Conservation (phyloP, 2,113 vertebrate species). For the Numenius arquata region DNA sequence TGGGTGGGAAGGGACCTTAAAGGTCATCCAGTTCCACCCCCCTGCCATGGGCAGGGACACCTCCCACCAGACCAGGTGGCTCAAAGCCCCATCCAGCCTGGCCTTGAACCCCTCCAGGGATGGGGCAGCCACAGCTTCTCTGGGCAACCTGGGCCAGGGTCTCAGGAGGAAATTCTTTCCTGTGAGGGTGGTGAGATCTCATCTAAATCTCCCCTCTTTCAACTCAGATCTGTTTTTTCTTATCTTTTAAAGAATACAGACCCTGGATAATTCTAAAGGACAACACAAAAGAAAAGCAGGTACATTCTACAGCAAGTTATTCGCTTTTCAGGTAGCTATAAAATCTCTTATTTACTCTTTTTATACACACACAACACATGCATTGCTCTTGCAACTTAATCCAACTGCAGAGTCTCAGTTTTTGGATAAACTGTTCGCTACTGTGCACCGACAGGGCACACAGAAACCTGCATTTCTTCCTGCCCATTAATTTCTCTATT, state of each 20-base stretch:
- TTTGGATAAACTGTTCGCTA: background rate
- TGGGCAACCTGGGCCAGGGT: background rate
- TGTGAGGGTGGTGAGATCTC: no score
- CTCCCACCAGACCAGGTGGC: background rate
- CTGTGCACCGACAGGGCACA: background rate
- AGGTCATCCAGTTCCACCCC: background rate
- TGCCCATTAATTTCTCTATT: background rate
- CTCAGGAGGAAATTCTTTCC: no score
- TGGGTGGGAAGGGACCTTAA: background rate
- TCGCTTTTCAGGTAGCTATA: background rate
- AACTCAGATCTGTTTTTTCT: background rate
- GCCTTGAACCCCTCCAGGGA: background rate
- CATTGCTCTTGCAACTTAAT: background rate
- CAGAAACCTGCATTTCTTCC: background rate
- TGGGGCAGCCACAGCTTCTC: background rate
- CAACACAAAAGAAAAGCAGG: rapidly evolving
- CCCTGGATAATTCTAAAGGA: background rate
- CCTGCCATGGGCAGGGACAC: background rate
- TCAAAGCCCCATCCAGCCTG: no score
- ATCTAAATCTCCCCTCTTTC: background rate
- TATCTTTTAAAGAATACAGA: background rate
- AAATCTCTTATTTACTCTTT: background rate
- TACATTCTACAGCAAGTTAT: background rate
- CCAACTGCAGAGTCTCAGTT: background rate
- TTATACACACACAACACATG: rapidly evolving